phyloP scores from a whole-genome alignment of 2,113 vertebrate species.

The Myrmecophaga tridactyla region DNA sequence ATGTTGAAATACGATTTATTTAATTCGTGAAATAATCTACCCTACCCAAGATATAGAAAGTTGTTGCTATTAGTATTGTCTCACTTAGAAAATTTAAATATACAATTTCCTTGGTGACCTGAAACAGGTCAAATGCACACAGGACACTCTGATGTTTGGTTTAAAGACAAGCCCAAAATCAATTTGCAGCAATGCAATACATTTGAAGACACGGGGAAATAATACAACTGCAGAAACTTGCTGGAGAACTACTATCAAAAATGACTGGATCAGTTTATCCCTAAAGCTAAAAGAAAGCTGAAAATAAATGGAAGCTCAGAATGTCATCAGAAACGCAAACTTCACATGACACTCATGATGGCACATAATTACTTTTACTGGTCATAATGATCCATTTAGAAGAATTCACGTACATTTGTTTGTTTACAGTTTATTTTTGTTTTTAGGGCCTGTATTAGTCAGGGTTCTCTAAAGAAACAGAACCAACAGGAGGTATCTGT shows the following conservation, averaged over 20 bases:
- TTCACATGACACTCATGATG: slow-evolving; percentile 53
- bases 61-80: background rate
- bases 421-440: background rate
- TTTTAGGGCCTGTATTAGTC: background rate
- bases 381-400: background rate
- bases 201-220: slow-evolving; percentile 61
- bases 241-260: background rate
- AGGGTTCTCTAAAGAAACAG: too few species aligned
- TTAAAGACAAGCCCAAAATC: slow-evolving; percentile 64
- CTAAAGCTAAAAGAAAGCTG: slow-evolving; percentile 63
- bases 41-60: background rate
- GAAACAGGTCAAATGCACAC: background rate
- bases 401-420: background rate
- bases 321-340: slow-evolving; percentile 55
- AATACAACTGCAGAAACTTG: slow-evolving; percentile 24
- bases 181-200: slow-evolving; percentile 49
- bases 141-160: background rate
- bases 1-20: background rate
- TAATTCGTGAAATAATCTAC: background rate
- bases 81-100: slow-evolving; percentile 45
- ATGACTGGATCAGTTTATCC: slow-evolving; percentile 55
- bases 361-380: slow-evolving; percentile 48
- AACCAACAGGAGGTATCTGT: too few species aligned
- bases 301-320: slow-evolving; percentile 52
- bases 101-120: background rate